Base-by-base conservation (phyloP, 2,113 vertebrate species). In the Equus przewalskii region DNA sequence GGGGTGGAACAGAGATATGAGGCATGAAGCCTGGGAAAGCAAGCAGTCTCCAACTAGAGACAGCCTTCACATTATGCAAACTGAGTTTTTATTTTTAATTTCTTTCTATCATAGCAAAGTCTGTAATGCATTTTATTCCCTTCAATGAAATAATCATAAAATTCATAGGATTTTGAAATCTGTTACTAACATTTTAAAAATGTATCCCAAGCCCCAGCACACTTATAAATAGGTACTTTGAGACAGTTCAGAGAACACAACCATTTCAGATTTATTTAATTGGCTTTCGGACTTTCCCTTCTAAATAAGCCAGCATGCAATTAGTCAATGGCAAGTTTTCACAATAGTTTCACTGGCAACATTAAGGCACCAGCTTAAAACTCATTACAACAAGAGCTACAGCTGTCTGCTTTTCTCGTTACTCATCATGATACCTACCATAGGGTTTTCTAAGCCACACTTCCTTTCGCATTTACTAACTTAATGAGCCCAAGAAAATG, bases 161-260 rank as follows among this genome's bases (percentile, higher is more conserved):
- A 78, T 16, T 78, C 84, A 89, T 67, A 79, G 70, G 5, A 28
- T 96, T 98, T 90, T 73, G 95, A 98, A 97, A 93, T 65, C n/a
- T 92, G 36, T 92, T 90, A 82, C 83, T 95, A 96, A 67, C 58
- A 91, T 97, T 96, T 96, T 24, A 89, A 92, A 97, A 98, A 94
- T 73, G 19, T 13, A 79, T 87, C 8, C 3, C 26, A 72, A 97
- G 88, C 94, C n/a, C 67, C 85, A 87, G 44, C 21, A 96, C 82
- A 94, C 54, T 49, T 89, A 65, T 90, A 97, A 98, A 96, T 36
- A 98, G 73, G 69, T 93, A 91, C 96, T 96, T 81, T 96, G 88
- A 97, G 96, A 75, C 6, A 98, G 73, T 79, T 94, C 93, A 46
- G 73, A 65, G 41, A 96, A 95, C 97, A 80, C 58, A 98, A 97